Evolutionary conservation across 2,888 invertebrate species (phyloP).

Genomic region (Oxytorus armatus): DNA sequence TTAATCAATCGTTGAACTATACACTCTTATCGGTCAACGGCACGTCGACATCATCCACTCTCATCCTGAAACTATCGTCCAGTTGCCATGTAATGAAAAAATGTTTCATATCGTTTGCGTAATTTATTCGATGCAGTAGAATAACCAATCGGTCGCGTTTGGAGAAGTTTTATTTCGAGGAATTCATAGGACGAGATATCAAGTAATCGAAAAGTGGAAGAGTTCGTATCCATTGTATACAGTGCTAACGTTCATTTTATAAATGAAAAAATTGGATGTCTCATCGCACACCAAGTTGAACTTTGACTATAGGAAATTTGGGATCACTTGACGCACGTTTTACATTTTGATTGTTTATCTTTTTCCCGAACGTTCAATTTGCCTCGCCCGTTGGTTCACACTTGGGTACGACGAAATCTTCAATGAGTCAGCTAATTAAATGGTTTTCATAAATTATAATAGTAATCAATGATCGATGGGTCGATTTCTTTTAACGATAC

Average conservation of each 20-base stretch:
- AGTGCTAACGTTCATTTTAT: not conserved
- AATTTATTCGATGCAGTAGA: not conserved
- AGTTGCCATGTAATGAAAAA: not conserved
- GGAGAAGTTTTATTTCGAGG: not conserved
- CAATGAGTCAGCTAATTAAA: not conserved
- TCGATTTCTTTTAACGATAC: not conserved
- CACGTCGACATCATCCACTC: constrained; percentile 14
- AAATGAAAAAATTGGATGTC: no score
- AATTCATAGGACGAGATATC: not conserved
- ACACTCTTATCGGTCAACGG: constrained; percentile 16
- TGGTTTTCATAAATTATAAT: not conserved
- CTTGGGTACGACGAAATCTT: no score
- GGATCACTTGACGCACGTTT: not conserved
- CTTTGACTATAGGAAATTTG: not conserved
- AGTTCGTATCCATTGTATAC: not conserved
- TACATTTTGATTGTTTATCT: not conserved
- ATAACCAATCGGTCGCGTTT: not conserved
- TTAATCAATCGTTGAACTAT: constrained; percentile 10
- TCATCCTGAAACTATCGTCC: not conserved
- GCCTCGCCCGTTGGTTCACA: no score
- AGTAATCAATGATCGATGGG: no score
- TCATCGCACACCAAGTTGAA: no score
- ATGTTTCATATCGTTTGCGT: not conserved
- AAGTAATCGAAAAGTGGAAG: not conserved
- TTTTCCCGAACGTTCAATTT: not conserved